Percentiles rank a stretch among this genome's conserved stretches.
phyloP scores from a whole-genome alignment of 1,140 invertebrate genomes.

The Halesus radiatus region DNA sequence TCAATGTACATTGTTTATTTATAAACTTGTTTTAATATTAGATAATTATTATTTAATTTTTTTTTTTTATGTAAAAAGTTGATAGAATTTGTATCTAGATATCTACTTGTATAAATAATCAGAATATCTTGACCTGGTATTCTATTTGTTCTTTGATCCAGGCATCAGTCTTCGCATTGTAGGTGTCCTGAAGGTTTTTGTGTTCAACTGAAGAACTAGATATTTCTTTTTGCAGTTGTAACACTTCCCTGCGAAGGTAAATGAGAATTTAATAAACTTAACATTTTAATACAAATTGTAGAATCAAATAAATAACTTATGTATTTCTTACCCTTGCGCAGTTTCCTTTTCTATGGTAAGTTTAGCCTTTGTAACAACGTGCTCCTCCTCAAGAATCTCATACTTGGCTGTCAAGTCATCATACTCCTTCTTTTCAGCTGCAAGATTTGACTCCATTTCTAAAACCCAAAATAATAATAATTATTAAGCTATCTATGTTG shows the following conservation, averaged over 20 bases:
- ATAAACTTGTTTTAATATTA: too few relatives aligned
- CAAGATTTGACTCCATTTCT: conserved; percentile 79
- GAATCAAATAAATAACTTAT: neutral
- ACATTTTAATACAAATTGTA: too few relatives aligned
- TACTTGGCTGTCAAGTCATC: conserved; percentile 86
- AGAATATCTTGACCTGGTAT: conserved; percentile 73
- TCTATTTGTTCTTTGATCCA: conserved; percentile 84
- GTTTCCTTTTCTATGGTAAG: conserved; percentile 84
- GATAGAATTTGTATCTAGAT: too few relatives aligned
- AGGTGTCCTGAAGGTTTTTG: conserved; percentile 77
- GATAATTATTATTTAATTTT: too few relatives aligned
- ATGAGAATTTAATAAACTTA: neutral
- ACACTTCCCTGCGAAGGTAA: conserved; percentile 61
- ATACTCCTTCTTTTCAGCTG: conserved; percentile 79
- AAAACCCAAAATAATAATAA: conserved; percentile 56
- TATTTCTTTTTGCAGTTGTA: conserved; percentile 71
- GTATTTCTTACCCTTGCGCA: conserved; percentile 66
- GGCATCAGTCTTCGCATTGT: conserved; percentile 76
- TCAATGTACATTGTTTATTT: too few relatives aligned
- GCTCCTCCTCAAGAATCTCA: conserved; percentile 86
- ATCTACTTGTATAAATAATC: too few relatives aligned
- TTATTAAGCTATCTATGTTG: too few relatives aligned
- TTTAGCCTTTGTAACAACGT: conserved; percentile 83
- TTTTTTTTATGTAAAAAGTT: too few relatives aligned
- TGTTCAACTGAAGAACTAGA: conserved; percentile 76